A percentile compares a stretch with the other conserved stretches of the same genome.
phyloP scores from a whole-genome alignment of 2,797 vertebrate genomes.

The Sebastiscus albofasciatus region DNA sequence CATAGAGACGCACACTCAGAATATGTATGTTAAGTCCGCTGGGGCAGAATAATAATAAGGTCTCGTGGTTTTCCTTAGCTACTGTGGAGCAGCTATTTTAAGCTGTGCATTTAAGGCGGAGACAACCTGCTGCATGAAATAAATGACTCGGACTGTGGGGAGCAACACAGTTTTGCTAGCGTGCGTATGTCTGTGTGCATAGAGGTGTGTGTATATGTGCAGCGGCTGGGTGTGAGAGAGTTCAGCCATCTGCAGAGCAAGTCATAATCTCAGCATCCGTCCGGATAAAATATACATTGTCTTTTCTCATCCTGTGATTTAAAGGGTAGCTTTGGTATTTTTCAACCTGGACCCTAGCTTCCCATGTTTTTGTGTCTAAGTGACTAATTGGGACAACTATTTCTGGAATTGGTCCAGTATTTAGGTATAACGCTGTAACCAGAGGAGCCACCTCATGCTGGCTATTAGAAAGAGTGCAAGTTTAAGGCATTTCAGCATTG shows the following conservation, averaged over 20 bases:
- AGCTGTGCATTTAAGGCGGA: constrained; percentile 52
- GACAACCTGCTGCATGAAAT: constrained; percentile 50
- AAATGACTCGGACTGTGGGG: constrained; percentile 31
- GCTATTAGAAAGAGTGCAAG: background rate
- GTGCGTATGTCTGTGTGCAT: background rate
- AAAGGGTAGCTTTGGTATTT: background rate
- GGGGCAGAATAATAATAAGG: constrained; percentile 48
- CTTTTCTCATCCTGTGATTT: constrained; percentile 8
- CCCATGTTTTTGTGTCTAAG: background rate
- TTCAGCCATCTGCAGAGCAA: constrained; percentile 26
- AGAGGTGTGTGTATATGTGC: background rate
- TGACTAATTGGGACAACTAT: background rate
- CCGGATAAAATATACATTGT: constrained; percentile 21
- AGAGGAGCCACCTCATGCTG: no score
- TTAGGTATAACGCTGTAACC: background rate
- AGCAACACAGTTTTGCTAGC: background rate
- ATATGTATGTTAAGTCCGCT: constrained; percentile 53
- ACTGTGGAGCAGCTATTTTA: constrained; percentile 64
- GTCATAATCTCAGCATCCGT: constrained; percentile 11
- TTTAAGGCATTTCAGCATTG: background rate
- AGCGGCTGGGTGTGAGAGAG: background rate
- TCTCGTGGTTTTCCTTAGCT: constrained; percentile 17
- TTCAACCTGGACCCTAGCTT: background rate
- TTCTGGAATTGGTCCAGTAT: background rate
- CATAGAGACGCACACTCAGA: background rate